Conservation (phyloP, 2,113 vertebrate genomes). For the Larimichthys crocea region DNA sequence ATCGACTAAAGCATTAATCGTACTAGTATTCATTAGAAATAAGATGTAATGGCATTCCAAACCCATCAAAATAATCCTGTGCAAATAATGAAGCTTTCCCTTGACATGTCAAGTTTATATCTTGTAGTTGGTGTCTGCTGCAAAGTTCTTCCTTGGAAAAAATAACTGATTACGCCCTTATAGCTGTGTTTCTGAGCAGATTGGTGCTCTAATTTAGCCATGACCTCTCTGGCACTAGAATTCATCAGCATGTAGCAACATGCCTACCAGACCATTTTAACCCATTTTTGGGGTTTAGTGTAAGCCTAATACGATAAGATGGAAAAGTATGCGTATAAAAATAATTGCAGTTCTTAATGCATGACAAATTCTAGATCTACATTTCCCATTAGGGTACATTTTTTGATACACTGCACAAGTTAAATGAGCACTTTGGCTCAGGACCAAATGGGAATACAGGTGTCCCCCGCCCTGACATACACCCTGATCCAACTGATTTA, state of each 20-base stretch:
- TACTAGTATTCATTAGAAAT: not conserved
- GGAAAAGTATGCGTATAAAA: slow-evolving; percentile 23
- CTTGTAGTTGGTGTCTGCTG: not conserved
- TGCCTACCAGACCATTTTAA: slow-evolving; percentile 54
- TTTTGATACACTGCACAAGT: not conserved
- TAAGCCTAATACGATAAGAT: slow-evolving; percentile 44
- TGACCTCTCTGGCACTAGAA: slow-evolving; percentile 55
- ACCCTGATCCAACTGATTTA: slow-evolving; percentile 32
- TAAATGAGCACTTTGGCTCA: slow-evolving; percentile 22
- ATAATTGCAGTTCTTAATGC: slow-evolving; percentile 3
- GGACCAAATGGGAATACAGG: not conserved
- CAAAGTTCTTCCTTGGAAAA: not conserved
- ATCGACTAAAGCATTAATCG: not conserved
- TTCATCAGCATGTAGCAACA: slow-evolving; percentile 32
- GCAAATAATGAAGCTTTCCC: not conserved
- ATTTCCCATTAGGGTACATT: slow-evolving; percentile 13
- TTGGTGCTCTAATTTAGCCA: slow-evolving; percentile 52
- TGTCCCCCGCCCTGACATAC: not conserved
- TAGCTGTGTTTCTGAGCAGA: slow-evolving; percentile 43
- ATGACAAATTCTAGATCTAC: slow-evolving; percentile 1
- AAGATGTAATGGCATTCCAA: not conserved
- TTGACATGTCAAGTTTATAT: not conserved
- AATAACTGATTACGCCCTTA: slow-evolving; percentile 4
- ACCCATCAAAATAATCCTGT: not conserved
- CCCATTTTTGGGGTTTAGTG: slow-evolving; percentile 44